Base-by-base conservation (phyloP, 2,888 invertebrate genomes). In the Odontothrips loti region DNA sequence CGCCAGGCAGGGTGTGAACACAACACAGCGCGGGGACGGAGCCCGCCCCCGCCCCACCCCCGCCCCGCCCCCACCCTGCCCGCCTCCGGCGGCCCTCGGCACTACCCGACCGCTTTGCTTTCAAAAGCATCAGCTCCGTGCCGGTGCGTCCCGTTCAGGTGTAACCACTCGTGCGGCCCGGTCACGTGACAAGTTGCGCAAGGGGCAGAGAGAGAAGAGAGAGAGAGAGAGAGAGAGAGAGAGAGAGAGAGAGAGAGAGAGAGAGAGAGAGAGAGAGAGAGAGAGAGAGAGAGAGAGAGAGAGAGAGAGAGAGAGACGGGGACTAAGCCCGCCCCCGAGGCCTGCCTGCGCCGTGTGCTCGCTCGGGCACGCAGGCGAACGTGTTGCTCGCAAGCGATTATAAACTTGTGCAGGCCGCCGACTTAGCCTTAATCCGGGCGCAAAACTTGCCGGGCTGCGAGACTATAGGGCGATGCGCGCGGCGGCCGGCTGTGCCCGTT, bases 371-470 rank as follows among this genome's bases (percentile, higher is more conserved):
- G 58, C 12, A 0, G 17, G 20, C 58, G n/a, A 58, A 75, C 68
- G 68, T 75, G 68, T 75, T 75, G 68, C 68, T 75, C 68, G 12
- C 68, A 75, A 43, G 68, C 68, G 68, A 75, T 75, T 75, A 75
- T 75, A 75, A 75, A 75, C 68, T 75, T 75, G 68, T 27, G 58
- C 68, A 27, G 68, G 68, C 68, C 27, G 23, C 23, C 68, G 68
- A 75, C 68, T 75, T 75, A 75, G 68, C 68, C 23, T 75, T 75
- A 75, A 75, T 75, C 68, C 68, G 27, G 68, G 68, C 68, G 68
- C 68, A 23, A 27, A 75, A 75, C 68, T 75, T 75, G 23, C 68
- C n/a, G 68, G n/a, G 68, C 68, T 27, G n/a, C 23, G 23, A 27
- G 68, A n/a, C 58, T 58, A 15, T 58, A 0, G 58, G 58, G n/a